phyloP scores from a whole-genome alignment of 2,113 vertebrate species.

The Alouatta palliata region DNA sequence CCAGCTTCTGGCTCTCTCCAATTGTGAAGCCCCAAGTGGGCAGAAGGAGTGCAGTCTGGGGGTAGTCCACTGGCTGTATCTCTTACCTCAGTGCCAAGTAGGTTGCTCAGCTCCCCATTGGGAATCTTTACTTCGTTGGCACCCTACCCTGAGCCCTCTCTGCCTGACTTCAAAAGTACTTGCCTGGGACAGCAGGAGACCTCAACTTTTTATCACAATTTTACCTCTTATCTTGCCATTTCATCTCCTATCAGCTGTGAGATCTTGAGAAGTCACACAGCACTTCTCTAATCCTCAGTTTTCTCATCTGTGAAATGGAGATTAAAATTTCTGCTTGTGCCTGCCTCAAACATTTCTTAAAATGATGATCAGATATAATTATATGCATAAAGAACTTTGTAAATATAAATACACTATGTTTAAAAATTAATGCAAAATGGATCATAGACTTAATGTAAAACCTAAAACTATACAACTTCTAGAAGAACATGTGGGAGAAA shows the following conservation, averaged over 20 bases:
- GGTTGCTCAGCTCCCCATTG: neutral
- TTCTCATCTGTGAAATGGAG: constrained; percentile 36
- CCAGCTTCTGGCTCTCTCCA: constrained; percentile 41
- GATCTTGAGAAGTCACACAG: constrained; percentile 11
- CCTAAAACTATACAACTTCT: constrained; percentile 24
- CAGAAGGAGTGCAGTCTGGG: neutral
- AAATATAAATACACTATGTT: constrained; percentile 30
- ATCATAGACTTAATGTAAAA: constrained; percentile 40
- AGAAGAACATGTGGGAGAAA: constrained; percentile 30
- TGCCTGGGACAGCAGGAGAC: neutral
- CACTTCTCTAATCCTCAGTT: constrained; percentile 31
- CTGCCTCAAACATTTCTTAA: neutral
- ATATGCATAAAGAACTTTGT: constrained; percentile 31
- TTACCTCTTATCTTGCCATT: constrained; percentile 24
- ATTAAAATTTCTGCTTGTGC: constrained; percentile 43
- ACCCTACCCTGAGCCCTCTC: neutral
- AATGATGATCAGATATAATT: neutral
- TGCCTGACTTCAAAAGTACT: constrained; percentile 18
- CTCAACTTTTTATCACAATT: neutral
- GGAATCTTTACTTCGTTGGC: neutral
- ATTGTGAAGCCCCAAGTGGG: neutral
- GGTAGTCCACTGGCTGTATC: neutral
- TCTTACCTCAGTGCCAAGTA: neutral
- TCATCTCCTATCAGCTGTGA: constrained; percentile 26
- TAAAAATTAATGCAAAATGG: constrained; percentile 44